Evolutionary conservation across 2,113 vertebrate species (phyloP).

Genomic region (Hypocryptadius cinnamomeus): DNA sequence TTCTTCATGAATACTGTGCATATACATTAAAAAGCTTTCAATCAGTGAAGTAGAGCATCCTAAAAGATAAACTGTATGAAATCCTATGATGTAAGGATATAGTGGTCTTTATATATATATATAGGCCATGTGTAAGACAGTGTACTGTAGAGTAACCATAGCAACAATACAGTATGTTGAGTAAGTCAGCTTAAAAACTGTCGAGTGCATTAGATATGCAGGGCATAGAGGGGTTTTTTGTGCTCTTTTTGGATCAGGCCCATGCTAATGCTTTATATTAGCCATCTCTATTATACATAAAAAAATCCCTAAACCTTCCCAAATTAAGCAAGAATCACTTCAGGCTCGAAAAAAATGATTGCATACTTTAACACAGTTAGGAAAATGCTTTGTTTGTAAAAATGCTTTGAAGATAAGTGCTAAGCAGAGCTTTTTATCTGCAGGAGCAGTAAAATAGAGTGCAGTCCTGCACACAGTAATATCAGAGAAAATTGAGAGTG

Average conservation of each 20-base stretch:
- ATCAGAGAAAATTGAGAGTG: background rate
- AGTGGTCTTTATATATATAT: background rate
- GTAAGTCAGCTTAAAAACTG: background rate
- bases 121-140: background rate
- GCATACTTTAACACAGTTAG: background rate
- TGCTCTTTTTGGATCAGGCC: background rate
- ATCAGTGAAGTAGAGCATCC: background rate
- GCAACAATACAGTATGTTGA: background rate
- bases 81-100: background rate
- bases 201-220: background rate
- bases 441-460: background rate
- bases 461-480: background rate
- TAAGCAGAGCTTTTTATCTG: background rate
- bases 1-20: background rate
- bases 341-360: background rate
- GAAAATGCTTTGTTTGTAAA: background rate
- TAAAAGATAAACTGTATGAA: background rate
- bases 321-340: conserved; percentile 5
- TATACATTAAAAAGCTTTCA: background rate
- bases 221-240: background rate
- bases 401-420: conserved; percentile 1
- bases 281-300: background rate
- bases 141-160: background rate
- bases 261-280: background rate
- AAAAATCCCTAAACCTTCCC: background rate